Evolutionary conservation across 2,113 vertebrate species (phyloP).

Genomic region (Carettochelys insculpta): DNA sequence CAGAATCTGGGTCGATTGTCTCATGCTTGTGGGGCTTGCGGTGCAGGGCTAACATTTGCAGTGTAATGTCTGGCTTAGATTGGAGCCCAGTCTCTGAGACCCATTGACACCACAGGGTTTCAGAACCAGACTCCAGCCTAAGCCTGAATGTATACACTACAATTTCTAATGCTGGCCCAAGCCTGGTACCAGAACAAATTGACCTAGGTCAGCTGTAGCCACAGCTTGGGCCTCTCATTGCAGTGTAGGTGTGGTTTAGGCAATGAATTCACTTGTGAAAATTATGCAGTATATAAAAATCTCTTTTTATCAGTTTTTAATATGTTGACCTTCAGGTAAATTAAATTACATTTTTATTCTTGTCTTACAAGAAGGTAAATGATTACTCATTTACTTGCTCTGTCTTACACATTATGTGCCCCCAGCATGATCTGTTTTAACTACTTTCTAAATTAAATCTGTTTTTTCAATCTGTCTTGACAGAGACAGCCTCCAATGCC

Average conservation of each 20-base stretch:
- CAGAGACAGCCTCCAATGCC: not conserved
- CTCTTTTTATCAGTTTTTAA: not conserved
- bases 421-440: not conserved
- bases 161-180: not conserved
- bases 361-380: not conserved
- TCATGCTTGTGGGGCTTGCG: not conserved
- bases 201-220: not conserved
- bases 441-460: not conserved
- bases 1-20: not conserved
- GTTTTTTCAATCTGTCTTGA: not conserved
- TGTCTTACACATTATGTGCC: not conserved
- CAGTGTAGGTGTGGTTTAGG: no score
- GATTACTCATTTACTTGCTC: not conserved
- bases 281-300: not conserved
- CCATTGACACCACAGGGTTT: not conserved
- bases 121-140: not conserved
- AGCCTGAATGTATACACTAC: not conserved
- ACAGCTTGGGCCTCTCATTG: not conserved
- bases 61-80: no score
- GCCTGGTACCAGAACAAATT: no score
- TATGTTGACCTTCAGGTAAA: not conserved
- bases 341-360: not conserved
- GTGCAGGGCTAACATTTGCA: not conserved
- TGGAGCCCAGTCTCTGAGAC: not conserved
- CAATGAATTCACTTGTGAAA: not conserved